Percentiles rank a stretch among this genome's conserved stretches.
Conservation (phyloP, 2,113 vertebrate species). For the Corvus hawaiiensis region DNA sequence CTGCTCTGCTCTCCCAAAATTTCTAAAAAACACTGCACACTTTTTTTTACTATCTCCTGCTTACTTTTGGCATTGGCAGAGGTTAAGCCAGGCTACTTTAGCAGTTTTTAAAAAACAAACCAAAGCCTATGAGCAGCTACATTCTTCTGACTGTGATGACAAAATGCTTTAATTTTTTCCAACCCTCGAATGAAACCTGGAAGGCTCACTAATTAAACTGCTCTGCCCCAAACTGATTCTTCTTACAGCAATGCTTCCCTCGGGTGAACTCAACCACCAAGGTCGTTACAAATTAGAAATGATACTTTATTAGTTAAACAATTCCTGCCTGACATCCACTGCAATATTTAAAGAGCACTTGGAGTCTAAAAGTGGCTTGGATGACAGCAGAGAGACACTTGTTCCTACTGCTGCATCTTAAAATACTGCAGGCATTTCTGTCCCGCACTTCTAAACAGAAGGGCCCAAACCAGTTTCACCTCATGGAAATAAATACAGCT, state of each 20-base stretch:
- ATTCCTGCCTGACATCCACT: not conserved
- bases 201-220: constrained; percentile 56
- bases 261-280: not conserved
- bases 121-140: not conserved
- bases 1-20: not conserved
- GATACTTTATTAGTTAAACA: constrained; percentile 46
- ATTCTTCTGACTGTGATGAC: constrained; percentile 43
- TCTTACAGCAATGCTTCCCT: constrained; percentile 23
- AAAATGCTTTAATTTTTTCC: constrained; percentile 62
- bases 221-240: constrained; percentile 25
- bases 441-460: not conserved
- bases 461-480: not conserved
- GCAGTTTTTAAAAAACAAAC: not conserved
- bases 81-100: not conserved
- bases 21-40: not conserved
- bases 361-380: not conserved
- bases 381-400: not conserved
- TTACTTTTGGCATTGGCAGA: not conserved
- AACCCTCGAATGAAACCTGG: not conserved
- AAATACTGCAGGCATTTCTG: not conserved
- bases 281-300: constrained; percentile 31
- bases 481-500: not conserved
- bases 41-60: not conserved
- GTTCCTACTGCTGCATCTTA: not conserved
- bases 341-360: not conserved